These are phyloP conservation scores for Taeniopygia guttata DNA, from an alignment of 2,797 vertebrate species.

Conservation along the genomic window DNA sequence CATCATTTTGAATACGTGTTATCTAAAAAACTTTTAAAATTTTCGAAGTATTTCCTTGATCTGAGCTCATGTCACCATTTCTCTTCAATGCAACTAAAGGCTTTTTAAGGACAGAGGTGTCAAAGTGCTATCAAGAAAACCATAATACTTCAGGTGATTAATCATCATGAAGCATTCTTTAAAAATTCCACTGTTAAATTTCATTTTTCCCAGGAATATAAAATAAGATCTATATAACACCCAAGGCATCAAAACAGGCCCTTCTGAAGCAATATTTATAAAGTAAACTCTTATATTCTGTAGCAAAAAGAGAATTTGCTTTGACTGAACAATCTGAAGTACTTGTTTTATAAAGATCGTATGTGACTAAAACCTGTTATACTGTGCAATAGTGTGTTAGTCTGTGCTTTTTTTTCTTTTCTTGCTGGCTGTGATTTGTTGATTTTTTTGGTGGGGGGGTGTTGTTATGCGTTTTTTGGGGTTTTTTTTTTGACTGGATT, in stretches of 20 bases:
- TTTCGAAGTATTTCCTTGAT: background rate
- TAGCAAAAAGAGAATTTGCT: background rate
- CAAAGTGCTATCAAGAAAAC: background rate
- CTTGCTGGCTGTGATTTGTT: background rate
- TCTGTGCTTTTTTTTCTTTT: background rate
- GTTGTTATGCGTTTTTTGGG: background rate
- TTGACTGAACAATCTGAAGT: background rate
- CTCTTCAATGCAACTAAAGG: background rate
- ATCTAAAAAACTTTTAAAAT: background rate
- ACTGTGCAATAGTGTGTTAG: background rate
- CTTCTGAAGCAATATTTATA: background rate
- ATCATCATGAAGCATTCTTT: background rate
- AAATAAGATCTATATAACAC: background rate
- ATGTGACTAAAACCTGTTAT: background rate
- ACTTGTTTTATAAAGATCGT: background rate
- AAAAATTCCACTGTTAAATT: background rate
- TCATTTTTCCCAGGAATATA: background rate
- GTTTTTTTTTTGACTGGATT: background rate
- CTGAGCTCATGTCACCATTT: background rate
- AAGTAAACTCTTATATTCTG: background rate
- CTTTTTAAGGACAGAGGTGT: background rate
- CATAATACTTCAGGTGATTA: background rate
- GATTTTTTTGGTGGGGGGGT: fast-evolving
- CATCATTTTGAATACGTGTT: background rate
- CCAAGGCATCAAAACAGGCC: background rate